Evolutionary conservation across 2,888 invertebrate species (phyloP), one percentile per base, ranked within the genome.

Genomic region (Lepidocyrtoides sp.): DNA sequence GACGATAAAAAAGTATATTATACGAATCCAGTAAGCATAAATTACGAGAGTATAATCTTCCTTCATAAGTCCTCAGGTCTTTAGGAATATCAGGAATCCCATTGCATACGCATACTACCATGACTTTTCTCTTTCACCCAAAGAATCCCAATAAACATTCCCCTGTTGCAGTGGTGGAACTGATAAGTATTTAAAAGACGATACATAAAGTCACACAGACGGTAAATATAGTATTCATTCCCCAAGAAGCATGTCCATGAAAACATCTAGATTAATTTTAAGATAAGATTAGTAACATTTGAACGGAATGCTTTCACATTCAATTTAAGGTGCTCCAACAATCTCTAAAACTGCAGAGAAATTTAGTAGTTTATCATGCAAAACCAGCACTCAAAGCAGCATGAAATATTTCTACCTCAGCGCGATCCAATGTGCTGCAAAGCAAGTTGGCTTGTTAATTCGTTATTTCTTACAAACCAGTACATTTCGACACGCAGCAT

Each of bases 401-500:
- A 44, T 86, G 75, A 86, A 86, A 84, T 63, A 3, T 1, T 63
- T 84, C 69, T 12, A n/a, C 66, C 20, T 60, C 26, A 26, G 0
- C 12, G 23, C 60, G 7, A 54, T 36, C 7, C 36, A 36, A 36
- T 36, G 36, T 36, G 7, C 7, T 36, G 41, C 48, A 57, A 75
- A 69, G 69, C 20, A 41, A 36, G n/a, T 29, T 69, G 69, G 69
- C 17, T 26, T 23, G 23, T 75, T 48, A 26, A 26, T 10, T 51
- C 26, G 79, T 57, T 79, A 57, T n/a, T 79, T 32, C 3, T 4
- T 48, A 77, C 51, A 51, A 77, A 51, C 48, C 77, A 77, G 44
- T 72, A 23, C 29, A 44, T 87, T 79, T 87, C 75, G 75, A 77
- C 60, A 51, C 87, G 77, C 87, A 77, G 44, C 48, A 77, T 29